Conservation (phyloP, 2,113 vertebrate genomes). For the Phyllopteryx taeniolatus region DNA sequence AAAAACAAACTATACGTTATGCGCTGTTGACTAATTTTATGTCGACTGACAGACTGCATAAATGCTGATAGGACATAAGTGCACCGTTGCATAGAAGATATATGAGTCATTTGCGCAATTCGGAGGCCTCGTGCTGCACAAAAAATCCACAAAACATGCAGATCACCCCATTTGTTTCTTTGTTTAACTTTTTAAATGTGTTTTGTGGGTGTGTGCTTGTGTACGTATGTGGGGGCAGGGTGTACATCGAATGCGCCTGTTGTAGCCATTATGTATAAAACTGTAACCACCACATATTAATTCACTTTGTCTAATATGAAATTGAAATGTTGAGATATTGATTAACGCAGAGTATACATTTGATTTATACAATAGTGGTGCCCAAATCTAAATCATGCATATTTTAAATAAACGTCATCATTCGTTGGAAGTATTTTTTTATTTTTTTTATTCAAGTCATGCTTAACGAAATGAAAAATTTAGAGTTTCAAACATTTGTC, state of each 20-base stretch:
- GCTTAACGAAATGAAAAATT: too few species aligned
- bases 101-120: background rate
- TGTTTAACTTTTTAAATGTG: background rate
- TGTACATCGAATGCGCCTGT: background rate
- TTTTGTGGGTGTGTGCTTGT: background rate
- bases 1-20: background rate
- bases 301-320: background rate
- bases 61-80: background rate
- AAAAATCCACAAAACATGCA: background rate
- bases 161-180: background rate
- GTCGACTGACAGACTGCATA: background rate
- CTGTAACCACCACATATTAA: background rate
- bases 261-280: too few species aligned
- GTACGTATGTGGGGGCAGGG: background rate
- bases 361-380: too few species aligned
- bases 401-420: background rate
- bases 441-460: too few species aligned
- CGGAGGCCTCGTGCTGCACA: background rate
- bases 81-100: background rate
- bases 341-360: too few species aligned
- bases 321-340: background rate
- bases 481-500: too few species aligned
- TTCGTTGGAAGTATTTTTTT: background rate
- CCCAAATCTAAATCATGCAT: background rate
- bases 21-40: background rate